Evolutionary conservation across 1,140 invertebrate genomes (phyloP), one percentile per base, ranked within the genome.

Genomic region (Zophobas atratus): DNA sequence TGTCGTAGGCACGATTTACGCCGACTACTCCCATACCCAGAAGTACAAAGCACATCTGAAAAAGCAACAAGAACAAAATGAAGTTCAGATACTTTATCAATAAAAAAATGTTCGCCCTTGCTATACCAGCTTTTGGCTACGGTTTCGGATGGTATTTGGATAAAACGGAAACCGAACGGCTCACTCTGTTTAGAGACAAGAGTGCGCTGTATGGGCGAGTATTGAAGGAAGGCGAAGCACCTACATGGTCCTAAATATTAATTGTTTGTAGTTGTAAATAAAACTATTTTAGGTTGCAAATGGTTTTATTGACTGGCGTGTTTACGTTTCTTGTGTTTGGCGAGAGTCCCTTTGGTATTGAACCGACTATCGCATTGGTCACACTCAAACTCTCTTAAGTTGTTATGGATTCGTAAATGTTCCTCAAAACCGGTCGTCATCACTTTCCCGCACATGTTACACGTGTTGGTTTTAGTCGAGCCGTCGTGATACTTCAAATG

Each of bases 121-220:
- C 82, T 1, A 6, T 92, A 0, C 91, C 93, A 0, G 2, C 91
- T 1, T 67, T 85, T 46, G 91, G 90, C 0, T 91, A 86, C 81
- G 81, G 85, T 0, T 79, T 94, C 79, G 94, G 94, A 0, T 87
- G 87, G 76, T 92, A 85, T 77, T 76, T 95, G 32, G 93, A 95
- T 83, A 84, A 86, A 1, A 87, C 90, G 76, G 94, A 95, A 87
- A 91, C 91, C 5, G 85, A 91, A 48, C 90, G 93, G 49, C 91
- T 94, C 90, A 89, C 89, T 0, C 85, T 85, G 41, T 96, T 92
- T 84, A 89, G 94, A 77, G 94, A 96, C 82, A 95, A 94, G 85
- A 94, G 93, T 83, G 90, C 90, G 35, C 85, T 96, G 2, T 96
- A 92, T 86, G 93, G 93, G 8, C 88, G 91, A 75, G 86, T 85